Evolutionary conservation across 2,797 vertebrate species (phyloP), one percentile per base, ranked within the genome.

Genomic region (Coreius guichenoti): DNA sequence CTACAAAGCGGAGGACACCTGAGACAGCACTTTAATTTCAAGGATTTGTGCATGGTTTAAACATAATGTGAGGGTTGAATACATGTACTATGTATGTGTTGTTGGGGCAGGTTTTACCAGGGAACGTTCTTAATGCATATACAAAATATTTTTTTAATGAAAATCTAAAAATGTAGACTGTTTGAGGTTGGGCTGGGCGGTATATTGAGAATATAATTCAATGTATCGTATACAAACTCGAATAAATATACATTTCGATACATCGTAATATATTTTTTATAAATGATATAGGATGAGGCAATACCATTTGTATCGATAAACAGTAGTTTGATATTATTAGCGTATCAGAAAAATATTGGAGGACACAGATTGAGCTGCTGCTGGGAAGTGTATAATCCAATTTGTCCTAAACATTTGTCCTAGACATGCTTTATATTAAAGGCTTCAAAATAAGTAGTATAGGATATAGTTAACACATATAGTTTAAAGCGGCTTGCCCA

Each of bases 11-110:
- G 54, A 36, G 31, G 76, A 87, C 72, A 87, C 81, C 88, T 87
- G 83, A 90, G 81, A 87, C 56, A 56, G 61, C 73, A 78, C 70
- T 88, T 88, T 54, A 73, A 72, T 87, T 84, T 88, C 77, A 83
- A 75, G 82, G 72, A 68, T 86, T 39, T 84, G 72, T 36, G 33
- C 33, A 80, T 80, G 79, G 70, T 80, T 85, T 80, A 79, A 78
- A 81, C 73, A 80, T 80, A 84, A 81, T n/a, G 21, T 49, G 21
- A 45, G 65, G 75, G n/a, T 51, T 86, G 33, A 80, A 79, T 70
- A 49, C 43, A 23, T 68, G 31, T 17, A 63, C 54, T 47, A 4
- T 29, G 7, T 68, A 17, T 68, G 5, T 54, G 33, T 73, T 19
- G 23, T 51, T 9, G 3, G 5, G 11, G 3, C n/a, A 1, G 58